Conservation (phyloP, 2,797 vertebrate species). For the Myotis vivesi region DNA sequence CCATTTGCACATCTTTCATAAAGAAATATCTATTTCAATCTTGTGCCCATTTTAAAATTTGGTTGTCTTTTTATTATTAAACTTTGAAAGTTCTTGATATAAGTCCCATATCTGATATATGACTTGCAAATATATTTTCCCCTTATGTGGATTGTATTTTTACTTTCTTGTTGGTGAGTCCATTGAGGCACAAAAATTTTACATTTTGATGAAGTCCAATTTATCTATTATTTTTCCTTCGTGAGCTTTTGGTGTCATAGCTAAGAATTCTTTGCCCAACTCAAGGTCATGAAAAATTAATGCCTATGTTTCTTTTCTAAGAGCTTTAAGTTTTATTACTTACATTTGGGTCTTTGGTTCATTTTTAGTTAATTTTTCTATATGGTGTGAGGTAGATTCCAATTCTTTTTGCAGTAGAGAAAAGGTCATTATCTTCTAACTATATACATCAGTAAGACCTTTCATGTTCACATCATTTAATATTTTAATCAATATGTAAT, state of each 20-base stretch:
- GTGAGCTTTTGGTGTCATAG: neutral
- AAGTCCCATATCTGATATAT: neutral
- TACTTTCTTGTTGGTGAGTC: neutral
- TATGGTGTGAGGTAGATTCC: neutral
- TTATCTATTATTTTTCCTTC: neutral
- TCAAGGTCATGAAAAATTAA: neutral
- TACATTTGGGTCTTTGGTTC: neutral
- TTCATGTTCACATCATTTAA: neutral
- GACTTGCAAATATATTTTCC: slow-evolving; percentile 16
- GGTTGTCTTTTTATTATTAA: slow-evolving; percentile 31
- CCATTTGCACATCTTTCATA: neutral
- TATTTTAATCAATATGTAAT: slow-evolving; percentile 59
- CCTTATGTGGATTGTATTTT: slow-evolving; percentile 1
- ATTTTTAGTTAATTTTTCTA: slow-evolving; percentile 44
- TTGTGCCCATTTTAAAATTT: slow-evolving; percentile 36
- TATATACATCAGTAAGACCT: neutral
- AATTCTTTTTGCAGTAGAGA: slow-evolving; percentile 27
- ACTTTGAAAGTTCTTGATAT: neutral
- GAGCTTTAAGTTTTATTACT: slow-evolving; percentile 38
- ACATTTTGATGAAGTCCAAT: slow-evolving; percentile 3
- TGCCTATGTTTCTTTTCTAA: neutral
- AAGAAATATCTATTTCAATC: slow-evolving; percentile 12
- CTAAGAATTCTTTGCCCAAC: slow-evolving; percentile 38
- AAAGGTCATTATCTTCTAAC: slow-evolving; percentile 35
- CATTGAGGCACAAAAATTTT: slow-evolving; percentile 33